Percentiles rank a stretch among this genome's conserved stretches.
Conservation (phyloP, 1,140 invertebrate species). For the Charaxes varanes region DNA sequence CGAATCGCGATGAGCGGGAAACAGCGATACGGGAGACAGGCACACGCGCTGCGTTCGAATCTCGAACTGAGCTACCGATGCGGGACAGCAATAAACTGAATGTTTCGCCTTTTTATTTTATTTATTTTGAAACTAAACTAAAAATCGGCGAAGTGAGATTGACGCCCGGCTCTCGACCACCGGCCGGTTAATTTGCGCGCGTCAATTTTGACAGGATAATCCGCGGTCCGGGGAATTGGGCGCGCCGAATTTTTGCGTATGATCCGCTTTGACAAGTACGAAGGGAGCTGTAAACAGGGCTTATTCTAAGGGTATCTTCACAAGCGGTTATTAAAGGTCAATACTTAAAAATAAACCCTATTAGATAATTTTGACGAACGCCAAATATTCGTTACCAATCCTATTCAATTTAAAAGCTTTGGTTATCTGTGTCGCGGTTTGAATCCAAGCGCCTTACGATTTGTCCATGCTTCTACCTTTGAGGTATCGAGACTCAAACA, state of each 20-base stretch:
- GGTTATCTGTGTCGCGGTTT: no score
- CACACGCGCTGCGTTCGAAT: slow-evolving; percentile 46
- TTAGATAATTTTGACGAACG: no score
- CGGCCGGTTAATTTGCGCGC: slow-evolving; percentile 45
- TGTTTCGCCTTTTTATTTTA: slow-evolving; percentile 32
- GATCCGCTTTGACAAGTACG: no score
- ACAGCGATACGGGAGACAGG: slow-evolving; percentile 37
- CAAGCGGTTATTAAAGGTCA: no score
- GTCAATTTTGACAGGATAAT: slow-evolving; percentile 60
- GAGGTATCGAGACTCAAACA: no score
- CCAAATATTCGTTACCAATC: no score
- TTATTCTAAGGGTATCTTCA: no score
- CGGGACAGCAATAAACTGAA: slow-evolving; percentile 45
- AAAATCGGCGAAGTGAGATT: slow-evolving; percentile 47
- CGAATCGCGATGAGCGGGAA: slow-evolving; percentile 29
- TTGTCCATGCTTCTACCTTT: no score
- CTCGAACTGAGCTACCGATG: slow-evolving; percentile 52
- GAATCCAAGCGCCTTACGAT: no score
- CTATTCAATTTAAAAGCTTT: no score
- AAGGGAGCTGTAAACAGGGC: no score
- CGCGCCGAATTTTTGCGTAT: neutral
- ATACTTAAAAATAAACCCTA: no score
- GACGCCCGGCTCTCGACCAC: slow-evolving; percentile 44
- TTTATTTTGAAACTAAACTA: slow-evolving; percentile 60
- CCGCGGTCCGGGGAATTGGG: slow-evolving; percentile 21